Conservation (phyloP, 1,140 invertebrate genomes). For the Psix sp. region DNA sequence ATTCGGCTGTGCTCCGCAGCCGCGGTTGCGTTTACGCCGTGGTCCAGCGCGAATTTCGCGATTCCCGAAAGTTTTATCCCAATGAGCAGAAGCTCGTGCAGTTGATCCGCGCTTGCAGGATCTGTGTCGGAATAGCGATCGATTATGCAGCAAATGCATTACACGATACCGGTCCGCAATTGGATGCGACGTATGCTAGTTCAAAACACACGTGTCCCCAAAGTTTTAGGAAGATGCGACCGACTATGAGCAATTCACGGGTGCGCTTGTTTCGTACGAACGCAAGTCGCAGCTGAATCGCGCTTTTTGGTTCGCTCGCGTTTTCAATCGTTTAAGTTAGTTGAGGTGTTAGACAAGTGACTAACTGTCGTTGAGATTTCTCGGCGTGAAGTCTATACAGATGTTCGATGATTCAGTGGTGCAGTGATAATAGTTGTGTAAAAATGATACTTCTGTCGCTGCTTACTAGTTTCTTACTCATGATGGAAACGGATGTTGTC, state of each 20-base stretch:
- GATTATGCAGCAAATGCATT: constrained; percentile 31
- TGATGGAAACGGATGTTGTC: constrained; percentile 40
- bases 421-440: constrained; percentile 53
- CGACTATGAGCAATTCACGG: constrained; percentile 24
- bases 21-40: constrained; percentile 41
- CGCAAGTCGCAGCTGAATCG: constrained; percentile 12
- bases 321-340: neutral
- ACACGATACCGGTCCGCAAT: neutral
- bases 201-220: constrained; percentile 38
- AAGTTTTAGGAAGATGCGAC: constrained; percentile 28
- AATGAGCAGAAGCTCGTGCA: constrained; percentile 29
- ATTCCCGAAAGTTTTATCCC: neutral
- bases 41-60: constrained; percentile 44
- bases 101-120: constrained; percentile 28
- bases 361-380: constrained; percentile 11
- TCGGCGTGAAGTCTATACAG: constrained; percentile 4
- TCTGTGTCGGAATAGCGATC: constrained; percentile 10
- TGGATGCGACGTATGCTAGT: constrained; percentile 16
- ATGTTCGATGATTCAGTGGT: constrained; percentile 54
- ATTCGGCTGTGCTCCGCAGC: constrained; percentile 48
- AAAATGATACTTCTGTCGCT: constrained; percentile 53
- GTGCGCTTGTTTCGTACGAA: constrained; percentile 18
- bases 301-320: neutral
- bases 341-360: constrained; percentile 12
- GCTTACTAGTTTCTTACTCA: constrained; percentile 34